phyloP scores from a whole-genome alignment of 2,888 invertebrate species.

The Cacoxenus indagator region DNA sequence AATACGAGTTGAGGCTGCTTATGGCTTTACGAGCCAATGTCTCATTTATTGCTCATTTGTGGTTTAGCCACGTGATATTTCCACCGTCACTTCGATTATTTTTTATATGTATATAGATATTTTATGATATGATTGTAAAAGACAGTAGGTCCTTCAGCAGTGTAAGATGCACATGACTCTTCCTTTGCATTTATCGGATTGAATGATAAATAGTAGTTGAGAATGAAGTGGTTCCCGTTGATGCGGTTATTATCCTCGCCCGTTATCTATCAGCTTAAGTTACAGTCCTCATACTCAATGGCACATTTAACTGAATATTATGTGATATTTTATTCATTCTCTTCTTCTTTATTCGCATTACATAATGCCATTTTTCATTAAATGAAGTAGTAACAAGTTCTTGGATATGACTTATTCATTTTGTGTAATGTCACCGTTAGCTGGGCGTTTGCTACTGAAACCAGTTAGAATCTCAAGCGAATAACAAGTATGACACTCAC shows the following conservation, averaged over 20 bases:
- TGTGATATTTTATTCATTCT: conserved; percentile 22
- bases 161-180: too few relatives aligned
- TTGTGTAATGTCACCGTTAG: not conserved
- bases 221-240: too few relatives aligned
- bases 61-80: conserved; percentile 57
- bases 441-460: not conserved
- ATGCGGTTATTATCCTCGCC: not conserved
- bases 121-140: conserved; percentile 22
- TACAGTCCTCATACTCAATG: conserved; percentile 35
- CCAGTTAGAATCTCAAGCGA: not conserved
- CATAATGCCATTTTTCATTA: conserved; percentile 12
- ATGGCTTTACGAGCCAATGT: conserved; percentile 47
- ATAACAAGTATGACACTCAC: not conserved
- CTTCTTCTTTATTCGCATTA: not conserved
- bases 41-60: conserved; percentile 64
- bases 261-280: conserved; percentile 36
- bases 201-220: conserved; percentile 45
- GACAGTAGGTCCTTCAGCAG: conserved; percentile 24
- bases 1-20: conserved; percentile 4
- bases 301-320: conserved; percentile 47
- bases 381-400: conserved; percentile 11
- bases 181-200: too few relatives aligned
- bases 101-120: conserved; percentile 31
- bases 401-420: conserved; percentile 10
- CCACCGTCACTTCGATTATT: conserved; percentile 11